phyloP scores from a whole-genome alignment of 2,113 vertebrate species.

The Lophura nycthemera region DNA sequence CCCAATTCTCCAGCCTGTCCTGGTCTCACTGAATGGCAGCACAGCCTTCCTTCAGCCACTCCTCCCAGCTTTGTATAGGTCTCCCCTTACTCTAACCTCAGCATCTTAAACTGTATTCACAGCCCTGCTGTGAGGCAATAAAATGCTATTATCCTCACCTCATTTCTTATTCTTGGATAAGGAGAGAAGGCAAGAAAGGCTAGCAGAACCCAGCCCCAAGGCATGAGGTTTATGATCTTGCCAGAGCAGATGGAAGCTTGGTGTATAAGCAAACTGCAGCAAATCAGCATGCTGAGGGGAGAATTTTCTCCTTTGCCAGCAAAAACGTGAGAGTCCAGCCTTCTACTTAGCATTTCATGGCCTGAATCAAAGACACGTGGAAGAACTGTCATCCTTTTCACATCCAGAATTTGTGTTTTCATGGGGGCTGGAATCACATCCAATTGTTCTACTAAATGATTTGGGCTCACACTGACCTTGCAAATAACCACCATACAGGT shows the following conservation, averaged over 20 bases:
- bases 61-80: neutral
- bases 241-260: slow-evolving; percentile 18
- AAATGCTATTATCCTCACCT: slow-evolving; percentile 2
- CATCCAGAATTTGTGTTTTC: neutral
- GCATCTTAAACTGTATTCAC: neutral
- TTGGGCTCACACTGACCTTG: neutral
- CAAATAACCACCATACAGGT: neutral
- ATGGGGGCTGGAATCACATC: neutral
- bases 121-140: slow-evolving; percentile 3
- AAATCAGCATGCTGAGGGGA: neutral
- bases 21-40: neutral
- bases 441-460: neutral
- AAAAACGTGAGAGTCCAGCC: neutral
- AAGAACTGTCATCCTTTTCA: neutral
- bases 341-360: neutral
- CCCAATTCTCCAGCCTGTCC: neutral
- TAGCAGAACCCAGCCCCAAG: neutral
- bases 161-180: neutral
- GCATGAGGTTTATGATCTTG: neutral
- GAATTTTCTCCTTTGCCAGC: slow-evolving; percentile 33
- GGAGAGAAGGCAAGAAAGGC: neutral
- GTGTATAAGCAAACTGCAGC: slow-evolving; percentile 11
- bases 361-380: slow-evolving; percentile 4
- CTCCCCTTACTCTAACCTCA: neutral
- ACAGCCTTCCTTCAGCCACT: neutral